Conservation (phyloP, 2,113 vertebrate species). For the Brienomyrus brachyistius region DNA sequence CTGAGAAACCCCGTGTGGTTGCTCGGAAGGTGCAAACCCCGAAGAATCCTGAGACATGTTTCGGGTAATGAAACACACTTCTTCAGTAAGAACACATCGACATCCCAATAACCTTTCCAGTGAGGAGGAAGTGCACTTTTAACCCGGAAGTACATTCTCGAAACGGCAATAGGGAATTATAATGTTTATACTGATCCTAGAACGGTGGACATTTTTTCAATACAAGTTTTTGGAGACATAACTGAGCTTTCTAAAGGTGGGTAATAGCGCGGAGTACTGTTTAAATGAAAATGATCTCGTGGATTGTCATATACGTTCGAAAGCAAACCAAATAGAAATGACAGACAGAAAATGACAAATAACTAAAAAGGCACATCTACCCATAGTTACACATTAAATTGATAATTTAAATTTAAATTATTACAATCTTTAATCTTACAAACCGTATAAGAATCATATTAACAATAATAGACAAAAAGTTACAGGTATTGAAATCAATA, state of each 20-base stretch:
- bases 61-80: background rate
- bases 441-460: background rate
- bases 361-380: background rate
- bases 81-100: background rate
- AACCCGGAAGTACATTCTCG: background rate
- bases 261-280: background rate
- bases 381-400: background rate
- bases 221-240: background rate
- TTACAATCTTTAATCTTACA: background rate
- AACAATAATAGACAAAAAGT: background rate
- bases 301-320: background rate
- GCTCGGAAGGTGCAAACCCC: constrained; percentile 24
- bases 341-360: background rate
- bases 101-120: background rate
- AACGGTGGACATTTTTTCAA: background rate
- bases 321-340: background rate
- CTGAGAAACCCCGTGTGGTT: constrained; percentile 18
- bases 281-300: background rate
- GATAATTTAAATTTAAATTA: background rate
- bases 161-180: background rate
- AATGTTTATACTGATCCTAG: background rate
- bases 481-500: background rate
- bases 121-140: background rate
- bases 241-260: background rate
- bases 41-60: constrained; percentile 38